Percentiles rank a stretch among this genome's conserved stretches.
Evolutionary conservation across 2,797 vertebrate species (phyloP).

Genomic region (Silurus lanzhouensis): DNA sequence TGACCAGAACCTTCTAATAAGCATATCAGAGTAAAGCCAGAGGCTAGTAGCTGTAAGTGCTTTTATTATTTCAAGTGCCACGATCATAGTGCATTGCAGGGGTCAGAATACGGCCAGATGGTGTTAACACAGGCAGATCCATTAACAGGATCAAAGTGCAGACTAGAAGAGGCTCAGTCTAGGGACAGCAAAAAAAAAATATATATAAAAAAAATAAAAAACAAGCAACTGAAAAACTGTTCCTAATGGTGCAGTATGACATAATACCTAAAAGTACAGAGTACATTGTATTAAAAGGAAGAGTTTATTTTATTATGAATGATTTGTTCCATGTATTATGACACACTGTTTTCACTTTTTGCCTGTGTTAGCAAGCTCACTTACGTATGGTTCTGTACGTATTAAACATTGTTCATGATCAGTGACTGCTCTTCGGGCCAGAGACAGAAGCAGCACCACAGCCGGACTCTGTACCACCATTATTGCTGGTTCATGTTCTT

Average conservation of each 20-base stretch:
- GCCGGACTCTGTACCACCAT: not conserved
- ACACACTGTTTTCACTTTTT: not conserved
- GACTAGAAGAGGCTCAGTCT: not conserved
- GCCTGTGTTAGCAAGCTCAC: not conserved
- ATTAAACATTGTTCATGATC: not conserved
- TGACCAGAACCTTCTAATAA: slow-evolving; percentile 19
- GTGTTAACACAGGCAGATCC: not conserved
- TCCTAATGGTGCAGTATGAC: not conserved
- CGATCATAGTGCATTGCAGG: slow-evolving; percentile 15
- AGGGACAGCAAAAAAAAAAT: not conserved
- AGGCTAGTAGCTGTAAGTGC: slow-evolving; percentile 14
- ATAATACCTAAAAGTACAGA: not conserved
- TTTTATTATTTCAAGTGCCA: slow-evolving; percentile 24
- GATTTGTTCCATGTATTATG: not conserved
- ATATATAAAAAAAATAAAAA: not conserved
- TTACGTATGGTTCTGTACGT: not conserved
- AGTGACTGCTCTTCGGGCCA: not conserved
- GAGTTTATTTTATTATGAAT: not conserved
- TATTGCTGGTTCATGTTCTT: not conserved
- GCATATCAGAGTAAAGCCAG: slow-evolving; percentile 8
- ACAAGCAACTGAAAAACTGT: not conserved
- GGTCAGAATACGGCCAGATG: not conserved
- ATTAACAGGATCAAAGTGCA: not conserved
- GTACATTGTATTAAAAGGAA: not conserved
- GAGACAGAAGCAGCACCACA: not conserved